Evolutionary conservation across 2,113 vertebrate species (phyloP), one percentile per base, ranked within the genome.

Genomic region (Desmodus rotundus): DNA sequence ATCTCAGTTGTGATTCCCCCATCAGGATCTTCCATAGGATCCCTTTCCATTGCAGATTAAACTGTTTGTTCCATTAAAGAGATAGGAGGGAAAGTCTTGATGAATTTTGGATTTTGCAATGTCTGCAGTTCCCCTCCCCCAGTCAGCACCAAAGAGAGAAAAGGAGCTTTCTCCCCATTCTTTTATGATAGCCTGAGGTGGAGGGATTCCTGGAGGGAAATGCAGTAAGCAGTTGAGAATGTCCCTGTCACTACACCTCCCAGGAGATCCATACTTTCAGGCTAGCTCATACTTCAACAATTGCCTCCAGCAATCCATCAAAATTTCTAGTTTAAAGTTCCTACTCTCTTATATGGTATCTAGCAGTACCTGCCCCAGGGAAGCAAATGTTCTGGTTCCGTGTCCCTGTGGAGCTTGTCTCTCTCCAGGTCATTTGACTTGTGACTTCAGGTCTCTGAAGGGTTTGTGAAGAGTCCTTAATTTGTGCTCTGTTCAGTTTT

Each of bases 251-350:
- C 54, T 36, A 63, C 16, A 91, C 20, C 17, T 83, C 82, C 83
- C 47, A 68, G 3, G 56, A 92, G 26, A 83, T 31, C 38, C 68
- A 87, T 54, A 56, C 33, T 88, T 24, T 78, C 43, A 43, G 3
- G 47, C 36, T 63, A 87, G 15, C 68, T 87, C 82, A 87, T 36
- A 65, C 10, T 89, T 52, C 33, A 82, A 61, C 43, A 87, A 72
- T 38, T 83, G 74, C 76, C 67, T 93, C 54, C 65, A 93, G n/a
- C 26, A 76, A 68, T 63, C 86, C 24, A 89, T 86, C 58, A 90
- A 87, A 89, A 87, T 63, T 61, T 93, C 28, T 52, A 77, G 43
- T 91, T 90, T 87, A 77, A 87, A 72, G 26, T 83, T 91, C 52
- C 81, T 92, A 74, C 74, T 81, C 36, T 24, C 41, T 95, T 87